Conservation (phyloP, 2,113 vertebrate species). For the Rhea pennata region DNA sequence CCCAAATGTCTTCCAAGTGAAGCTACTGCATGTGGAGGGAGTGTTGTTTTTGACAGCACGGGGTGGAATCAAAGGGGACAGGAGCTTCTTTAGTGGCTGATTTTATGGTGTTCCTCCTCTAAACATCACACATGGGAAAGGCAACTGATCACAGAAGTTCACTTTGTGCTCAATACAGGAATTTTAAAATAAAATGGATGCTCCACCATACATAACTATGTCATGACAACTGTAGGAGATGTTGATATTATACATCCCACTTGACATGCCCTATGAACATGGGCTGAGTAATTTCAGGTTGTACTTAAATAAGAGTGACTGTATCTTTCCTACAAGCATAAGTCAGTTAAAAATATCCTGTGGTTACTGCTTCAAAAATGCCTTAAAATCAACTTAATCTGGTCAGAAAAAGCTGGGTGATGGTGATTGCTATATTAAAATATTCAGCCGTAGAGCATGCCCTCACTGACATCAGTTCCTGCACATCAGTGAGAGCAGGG, state of each 20-base stretch:
- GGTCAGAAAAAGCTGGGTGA: neutral
- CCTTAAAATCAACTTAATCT: neutral
- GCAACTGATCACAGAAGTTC: neutral
- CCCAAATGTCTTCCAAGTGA: neutral
- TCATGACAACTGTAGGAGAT: constrained; percentile 7
- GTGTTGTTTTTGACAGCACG: neutral
- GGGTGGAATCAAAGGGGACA: neutral
- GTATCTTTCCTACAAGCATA: neutral
- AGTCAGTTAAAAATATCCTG: constrained; percentile 21
- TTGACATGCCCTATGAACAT: neutral
- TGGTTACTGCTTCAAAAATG: constrained; percentile 31
- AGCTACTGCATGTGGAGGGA: neutral
- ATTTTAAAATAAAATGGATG: neutral
- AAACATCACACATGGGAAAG: neutral
- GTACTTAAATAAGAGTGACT: constrained; percentile 23
- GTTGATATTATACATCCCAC: constrained; percentile 46
- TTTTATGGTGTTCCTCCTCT: neutral
- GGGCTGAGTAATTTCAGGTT: constrained; percentile 31
- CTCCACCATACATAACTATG: neutral
- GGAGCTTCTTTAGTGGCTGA: neutral
- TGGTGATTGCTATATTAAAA: neutral
- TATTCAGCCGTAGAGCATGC: neutral
- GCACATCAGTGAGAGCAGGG: neutral
- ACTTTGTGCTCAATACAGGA: neutral
- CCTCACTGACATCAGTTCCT: fast-evolving